Conservation (phyloP, 2,888 invertebrate species). For the Acronicta leporina region DNA sequence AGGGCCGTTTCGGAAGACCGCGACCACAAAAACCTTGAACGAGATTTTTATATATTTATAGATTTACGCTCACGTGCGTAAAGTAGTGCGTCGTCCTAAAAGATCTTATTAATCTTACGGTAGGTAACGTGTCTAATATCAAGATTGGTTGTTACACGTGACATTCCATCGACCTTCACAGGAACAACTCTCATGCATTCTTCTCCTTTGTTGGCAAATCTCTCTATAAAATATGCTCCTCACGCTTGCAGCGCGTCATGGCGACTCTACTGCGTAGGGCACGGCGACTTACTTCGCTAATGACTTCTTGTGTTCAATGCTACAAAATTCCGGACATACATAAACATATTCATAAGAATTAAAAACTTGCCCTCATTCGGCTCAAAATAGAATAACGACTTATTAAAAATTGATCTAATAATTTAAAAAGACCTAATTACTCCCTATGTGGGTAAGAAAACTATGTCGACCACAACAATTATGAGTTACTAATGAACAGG, state of each 20-base stretch:
- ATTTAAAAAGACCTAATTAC: background rate
- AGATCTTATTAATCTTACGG: too few species aligned
- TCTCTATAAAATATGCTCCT: conserved; percentile 44
- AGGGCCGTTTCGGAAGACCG: too few species aligned
- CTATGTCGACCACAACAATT: conserved; percentile 25
- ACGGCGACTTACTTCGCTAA: background rate
- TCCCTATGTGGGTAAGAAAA: conserved; percentile 30
- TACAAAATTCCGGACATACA: background rate
- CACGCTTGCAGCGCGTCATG: conserved; percentile 46
- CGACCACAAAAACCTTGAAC: too few species aligned
- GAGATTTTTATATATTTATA: too few species aligned
- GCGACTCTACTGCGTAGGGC: conserved; percentile 41
- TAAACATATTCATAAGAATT: too few species aligned
- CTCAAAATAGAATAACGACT: too few species aligned
- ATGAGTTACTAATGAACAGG: conserved; percentile 21
- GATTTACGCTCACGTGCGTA: too few species aligned
- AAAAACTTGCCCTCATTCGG: too few species aligned
- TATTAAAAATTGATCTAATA: background rate
- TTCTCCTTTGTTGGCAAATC: conserved; percentile 15
- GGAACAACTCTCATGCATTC: conserved; percentile 33
- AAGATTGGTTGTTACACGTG: conserved; percentile 6
- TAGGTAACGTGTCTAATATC: background rate
- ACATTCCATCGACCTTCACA: conserved; percentile 46
- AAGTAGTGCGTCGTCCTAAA: too few species aligned
- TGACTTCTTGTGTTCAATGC: conserved; percentile 1